A percentile compares a stretch with the other conserved stretches of the same genome.
phyloP scores from a whole-genome alignment of 2,888 invertebrate species.

The Syrista parreyssii region DNA sequence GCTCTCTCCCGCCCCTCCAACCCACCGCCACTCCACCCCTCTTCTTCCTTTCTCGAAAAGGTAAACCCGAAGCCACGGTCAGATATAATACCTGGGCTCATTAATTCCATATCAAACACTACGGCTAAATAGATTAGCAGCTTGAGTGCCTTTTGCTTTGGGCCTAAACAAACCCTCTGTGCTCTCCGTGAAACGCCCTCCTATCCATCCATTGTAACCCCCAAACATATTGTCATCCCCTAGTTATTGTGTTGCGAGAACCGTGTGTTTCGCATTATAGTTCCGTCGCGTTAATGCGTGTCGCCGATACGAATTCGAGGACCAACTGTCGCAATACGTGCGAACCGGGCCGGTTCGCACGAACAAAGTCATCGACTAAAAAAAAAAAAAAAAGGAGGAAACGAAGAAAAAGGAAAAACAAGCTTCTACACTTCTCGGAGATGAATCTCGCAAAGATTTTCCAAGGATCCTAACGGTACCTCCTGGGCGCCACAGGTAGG shows the following conservation, averaged over 20 bases:
- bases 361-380: no score
- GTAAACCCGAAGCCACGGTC: constrained; percentile 40
- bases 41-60: constrained; percentile 17
- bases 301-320: constrained; percentile 44
- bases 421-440: no score
- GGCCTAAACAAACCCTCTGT: constrained; percentile 53
- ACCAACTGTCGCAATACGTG: constrained; percentile 46
- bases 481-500: no score
- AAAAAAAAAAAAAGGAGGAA: no score
- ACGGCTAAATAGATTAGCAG: constrained; percentile 65
- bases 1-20: neutral
- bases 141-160: constrained; percentile 59
- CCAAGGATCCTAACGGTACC: no score
- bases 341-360: constrained; percentile 11
- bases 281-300: constrained; percentile 58
- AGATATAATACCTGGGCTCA: constrained; percentile 52
- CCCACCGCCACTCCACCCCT: constrained; percentile 1
- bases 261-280: constrained; percentile 39
- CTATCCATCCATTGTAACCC: constrained; percentile 36
- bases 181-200: constrained; percentile 19
- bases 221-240: constrained; percentile 49
- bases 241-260: constrained; percentile 33
- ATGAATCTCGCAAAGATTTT: no score
- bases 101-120: constrained; percentile 66
- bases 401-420: no score